Evolutionary conservation across 2,888 invertebrate species (phyloP).

Genomic region (Archips xylosteana): DNA sequence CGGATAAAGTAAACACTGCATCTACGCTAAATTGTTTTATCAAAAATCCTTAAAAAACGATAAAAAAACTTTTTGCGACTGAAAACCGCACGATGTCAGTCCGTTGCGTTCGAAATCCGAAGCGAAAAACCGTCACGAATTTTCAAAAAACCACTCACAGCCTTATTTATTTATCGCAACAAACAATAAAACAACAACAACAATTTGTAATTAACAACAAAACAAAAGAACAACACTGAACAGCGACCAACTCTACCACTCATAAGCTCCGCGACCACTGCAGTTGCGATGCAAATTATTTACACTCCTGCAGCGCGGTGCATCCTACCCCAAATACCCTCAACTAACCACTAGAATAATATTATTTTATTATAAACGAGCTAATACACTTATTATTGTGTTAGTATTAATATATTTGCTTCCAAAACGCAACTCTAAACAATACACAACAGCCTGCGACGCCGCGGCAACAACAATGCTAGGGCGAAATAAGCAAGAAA

Average conservation of each 20-base stretch:
- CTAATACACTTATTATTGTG: constrained; percentile 47
- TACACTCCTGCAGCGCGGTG: constrained; percentile 74
- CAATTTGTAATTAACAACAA: constrained; percentile 52
- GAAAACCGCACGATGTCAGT: constrained; percentile 25
- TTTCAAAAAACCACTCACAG: constrained; percentile 63
- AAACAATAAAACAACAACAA: constrained; percentile 60
- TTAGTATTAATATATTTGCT: constrained; percentile 71
- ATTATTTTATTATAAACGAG: constrained; percentile 43
- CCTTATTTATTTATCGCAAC: constrained; percentile 50
- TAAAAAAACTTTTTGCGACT: constrained; percentile 7
- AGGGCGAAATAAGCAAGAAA: constrained; percentile 86
- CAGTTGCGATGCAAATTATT: constrained; percentile 82
- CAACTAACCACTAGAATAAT: constrained; percentile 38
- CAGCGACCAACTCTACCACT: constrained; percentile 79
- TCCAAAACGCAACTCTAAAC: constrained; percentile 76
- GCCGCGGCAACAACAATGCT: constrained; percentile 85
- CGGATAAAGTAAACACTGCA: constrained; percentile 41
- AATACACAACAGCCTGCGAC: constrained; percentile 83
- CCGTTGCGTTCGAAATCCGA: constrained; percentile 46
- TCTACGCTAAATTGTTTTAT: constrained; percentile 31
- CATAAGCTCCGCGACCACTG: constrained; percentile 74
- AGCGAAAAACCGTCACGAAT: constrained; percentile 45
- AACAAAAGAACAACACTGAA: constrained; percentile 69
- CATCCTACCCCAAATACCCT: constrained; percentile 59
- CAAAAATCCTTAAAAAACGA: constrained; percentile 24